phyloP scores from a whole-genome alignment of 2,888 invertebrate genomes.

The Xylocampa areola region DNA sequence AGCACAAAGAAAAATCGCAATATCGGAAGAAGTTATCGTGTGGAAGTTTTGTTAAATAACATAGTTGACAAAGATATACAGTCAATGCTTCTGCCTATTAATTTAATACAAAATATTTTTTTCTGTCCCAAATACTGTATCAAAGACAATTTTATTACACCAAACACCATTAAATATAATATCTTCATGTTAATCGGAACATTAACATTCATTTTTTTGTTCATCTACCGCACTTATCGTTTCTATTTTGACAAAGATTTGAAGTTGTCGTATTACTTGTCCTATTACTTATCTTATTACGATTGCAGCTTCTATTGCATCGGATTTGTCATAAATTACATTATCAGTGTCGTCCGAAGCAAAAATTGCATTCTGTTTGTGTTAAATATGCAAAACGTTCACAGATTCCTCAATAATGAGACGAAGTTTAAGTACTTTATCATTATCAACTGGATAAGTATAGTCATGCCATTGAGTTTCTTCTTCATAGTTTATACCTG shows the following conservation, averaged over 20 bases:
- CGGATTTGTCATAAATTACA: slow-evolving; percentile 25
- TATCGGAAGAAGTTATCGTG: background rate
- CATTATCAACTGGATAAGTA: slow-evolving; percentile 18
- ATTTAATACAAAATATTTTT: slow-evolving; percentile 6
- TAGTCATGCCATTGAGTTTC: background rate
- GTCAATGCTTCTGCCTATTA: slow-evolving; percentile 16
- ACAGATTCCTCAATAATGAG: slow-evolving; percentile 14
- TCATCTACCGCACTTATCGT: background rate
- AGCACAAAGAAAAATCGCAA: background rate
- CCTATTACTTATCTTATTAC: slow-evolving; percentile 4
- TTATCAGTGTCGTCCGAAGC: background rate
- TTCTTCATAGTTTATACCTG: background rate
- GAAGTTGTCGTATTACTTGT: slow-evolving; percentile 16
- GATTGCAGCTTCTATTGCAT: slow-evolving; percentile 12
- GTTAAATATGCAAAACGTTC: slow-evolving; percentile 35
- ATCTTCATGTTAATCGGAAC: background rate
- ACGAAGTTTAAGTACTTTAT: background rate
- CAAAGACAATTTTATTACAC: slow-evolving; percentile 15
- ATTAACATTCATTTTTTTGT: background rate
- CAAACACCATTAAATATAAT: background rate
- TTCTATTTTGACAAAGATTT: background rate
- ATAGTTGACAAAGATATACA: slow-evolving; percentile 13
- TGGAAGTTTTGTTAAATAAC: background rate
- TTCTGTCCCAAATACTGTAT: slow-evolving; percentile 20
- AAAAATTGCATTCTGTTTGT: slow-evolving; percentile 28